phyloP scores from a whole-genome alignment of 2,888 invertebrate species.

The Mesorhabditis belari region DNA sequence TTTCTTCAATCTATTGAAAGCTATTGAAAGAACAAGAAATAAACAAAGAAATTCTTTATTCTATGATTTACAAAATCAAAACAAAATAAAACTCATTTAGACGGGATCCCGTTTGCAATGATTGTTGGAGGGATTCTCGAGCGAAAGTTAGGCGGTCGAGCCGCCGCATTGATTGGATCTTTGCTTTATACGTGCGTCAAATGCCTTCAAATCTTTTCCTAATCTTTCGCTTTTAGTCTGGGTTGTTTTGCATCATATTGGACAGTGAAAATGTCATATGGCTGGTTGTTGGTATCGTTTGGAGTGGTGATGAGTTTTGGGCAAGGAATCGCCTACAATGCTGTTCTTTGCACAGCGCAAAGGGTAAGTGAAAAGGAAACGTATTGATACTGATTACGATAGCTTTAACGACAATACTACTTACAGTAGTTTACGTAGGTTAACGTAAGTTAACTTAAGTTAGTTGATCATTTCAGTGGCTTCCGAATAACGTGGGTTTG shows the following conservation, averaged over 20 bases:
- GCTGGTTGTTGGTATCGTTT: constrained; percentile 34
- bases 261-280: constrained; percentile 41
- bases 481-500: constrained; percentile 49
- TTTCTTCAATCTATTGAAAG: not conserved
- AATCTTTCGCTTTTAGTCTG: constrained; percentile 1
- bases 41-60: not conserved
- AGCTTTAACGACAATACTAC: too few species aligned
- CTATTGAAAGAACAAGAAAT: not conserved
- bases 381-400: not conserved
- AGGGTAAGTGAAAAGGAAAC: constrained; percentile 19
- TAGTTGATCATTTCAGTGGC: constrained; percentile 47
- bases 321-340: constrained; percentile 44
- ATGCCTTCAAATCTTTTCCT: not conserved
- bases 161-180: constrained; percentile 35
- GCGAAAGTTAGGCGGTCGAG: constrained; percentile 35
- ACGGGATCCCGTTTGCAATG: constrained; percentile 49
- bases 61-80: not conserved
- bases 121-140: constrained; percentile 43
- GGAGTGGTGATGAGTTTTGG: constrained; percentile 41
- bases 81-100: constrained; percentile 14
- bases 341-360: constrained; percentile 46
- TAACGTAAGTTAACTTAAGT: too few species aligned
- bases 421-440: too few species aligned
- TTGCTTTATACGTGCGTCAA: constrained; percentile 37
- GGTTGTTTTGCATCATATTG: constrained; percentile 30